These are phyloP conservation scores for Diplodus sargus DNA, from an alignment of 2,797 vertebrate species.

Conservation along the genomic window DNA sequence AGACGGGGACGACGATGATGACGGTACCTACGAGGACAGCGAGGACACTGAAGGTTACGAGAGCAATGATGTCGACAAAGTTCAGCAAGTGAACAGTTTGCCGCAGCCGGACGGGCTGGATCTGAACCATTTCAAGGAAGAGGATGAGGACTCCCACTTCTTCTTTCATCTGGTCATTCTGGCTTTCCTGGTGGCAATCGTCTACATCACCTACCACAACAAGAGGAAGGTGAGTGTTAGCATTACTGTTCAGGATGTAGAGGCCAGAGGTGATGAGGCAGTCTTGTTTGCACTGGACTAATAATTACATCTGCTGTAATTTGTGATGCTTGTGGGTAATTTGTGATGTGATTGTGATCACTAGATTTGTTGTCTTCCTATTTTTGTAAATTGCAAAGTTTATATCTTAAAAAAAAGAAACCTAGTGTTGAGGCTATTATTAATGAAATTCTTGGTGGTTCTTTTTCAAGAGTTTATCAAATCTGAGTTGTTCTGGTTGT, in stretches of 20 bases:
- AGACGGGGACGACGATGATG: neutral
- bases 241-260: neutral
- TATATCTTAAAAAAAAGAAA: neutral
- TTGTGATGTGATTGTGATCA: neutral
- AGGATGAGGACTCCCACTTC: conserved; percentile 94
- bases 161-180: conserved; percentile 94
- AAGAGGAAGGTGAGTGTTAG: conserved; percentile 92
- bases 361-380: neutral
- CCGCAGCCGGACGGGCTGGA: neutral
- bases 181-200: conserved; percentile 92
- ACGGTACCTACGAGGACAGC: neutral
- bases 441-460: too few relatives aligned
- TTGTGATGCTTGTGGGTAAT: neutral
- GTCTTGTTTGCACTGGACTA: neutral
- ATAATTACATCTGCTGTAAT: neutral
- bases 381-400: neutral
- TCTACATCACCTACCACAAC: conserved; percentile 97
- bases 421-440: too few relatives aligned
- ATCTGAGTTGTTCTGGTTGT: neutral
- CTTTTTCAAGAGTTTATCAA: neutral
- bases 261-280: neutral
- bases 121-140: conserved; percentile 71
- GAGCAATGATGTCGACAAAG: conserved; percentile 14
- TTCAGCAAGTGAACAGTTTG: neutral
- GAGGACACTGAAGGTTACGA: neutral